Evolutionary conservation across 2,113 vertebrate genomes (phyloP), one percentile per base, ranked within the genome.

Genomic region (Ctenodactylus gundi): DNA sequence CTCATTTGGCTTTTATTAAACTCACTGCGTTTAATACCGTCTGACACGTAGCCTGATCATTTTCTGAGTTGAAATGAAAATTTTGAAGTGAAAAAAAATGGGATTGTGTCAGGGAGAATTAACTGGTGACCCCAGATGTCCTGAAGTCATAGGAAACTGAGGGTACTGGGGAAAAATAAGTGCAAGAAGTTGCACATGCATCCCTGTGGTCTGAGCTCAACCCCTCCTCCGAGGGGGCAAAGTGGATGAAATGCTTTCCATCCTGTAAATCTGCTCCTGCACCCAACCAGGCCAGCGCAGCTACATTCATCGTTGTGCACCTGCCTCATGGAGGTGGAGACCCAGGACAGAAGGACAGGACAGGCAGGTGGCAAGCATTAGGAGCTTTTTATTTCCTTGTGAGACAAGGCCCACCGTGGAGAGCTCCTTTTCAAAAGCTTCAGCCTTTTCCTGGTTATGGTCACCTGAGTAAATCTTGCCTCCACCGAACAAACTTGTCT

Each of bases 91-190:
- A n/a, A 36, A 10, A 88, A 82, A 46, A 95, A 95, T 88, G 97
- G 81, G 85, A 86, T 53, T 17, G 41, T 97, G 94, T 97, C 93
- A 94, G 86, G 84, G 91, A 95, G 96, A 97, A 97, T 97, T 97
- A 98, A 88, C 85, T 94, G 93, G 77, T 94, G 96, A 96, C 93
- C 93, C 95, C 90, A 92, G 84, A 93, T 82, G n/a, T 90, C 96
- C 87, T 58, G 83, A 89, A 60, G 90, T 77, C 75, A 68, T 88
- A 76, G 20, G 93, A 97, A 94, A 93, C 85, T 83, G 55, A 60
- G 83, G 78, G 90, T 36, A 85, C 76, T 87, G 94, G 87, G 0
- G 29, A 90, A 96, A 95, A 87, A 96, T 90, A 89, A 80, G 80
- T 94, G 70, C 73, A 96, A 95, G 97, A 96, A 73, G 72, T 88